phyloP scores from a whole-genome alignment of 2,888 invertebrate species.

The Conops quadrifasciatus region DNA sequence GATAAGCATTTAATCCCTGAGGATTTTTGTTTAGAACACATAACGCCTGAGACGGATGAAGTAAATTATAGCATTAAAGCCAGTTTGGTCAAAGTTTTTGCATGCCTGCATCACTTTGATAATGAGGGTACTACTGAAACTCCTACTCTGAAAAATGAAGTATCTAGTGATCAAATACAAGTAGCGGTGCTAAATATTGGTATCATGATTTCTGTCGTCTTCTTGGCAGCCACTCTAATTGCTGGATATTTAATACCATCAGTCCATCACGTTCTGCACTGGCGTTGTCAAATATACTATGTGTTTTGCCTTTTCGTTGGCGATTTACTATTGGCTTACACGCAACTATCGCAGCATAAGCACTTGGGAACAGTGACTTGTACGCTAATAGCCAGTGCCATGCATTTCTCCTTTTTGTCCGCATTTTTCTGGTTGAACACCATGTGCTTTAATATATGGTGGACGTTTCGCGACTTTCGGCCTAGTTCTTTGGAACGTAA shows the following conservation, averaged over 20 bases:
- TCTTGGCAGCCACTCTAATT: conserved; percentile 81
- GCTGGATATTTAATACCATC: conserved; percentile 82
- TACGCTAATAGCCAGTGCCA: conserved; percentile 73
- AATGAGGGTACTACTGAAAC: conserved; percentile 35
- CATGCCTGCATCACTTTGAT: conserved; percentile 70
- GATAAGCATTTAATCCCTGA: conserved; percentile 48
- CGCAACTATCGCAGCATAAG: conserved; percentile 73
- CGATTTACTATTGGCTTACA: conserved; percentile 80
- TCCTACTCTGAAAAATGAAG: conserved; percentile 17
- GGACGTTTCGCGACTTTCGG: conserved; percentile 85
- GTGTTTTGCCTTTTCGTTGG: conserved; percentile 84
- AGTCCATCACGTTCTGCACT: conserved; percentile 86
- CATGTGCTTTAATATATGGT: conserved; percentile 95
- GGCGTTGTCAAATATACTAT: conserved; percentile 89
- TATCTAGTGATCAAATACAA: conserved; percentile 63
- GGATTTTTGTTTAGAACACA: conserved; percentile 57
- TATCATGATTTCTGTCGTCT: conserved; percentile 81
- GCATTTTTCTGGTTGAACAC: conserved; percentile 94
- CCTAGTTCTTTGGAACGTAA: conserved; percentile 86
- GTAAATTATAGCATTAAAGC: conserved; percentile 41
- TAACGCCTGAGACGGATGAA: conserved; percentile 23
- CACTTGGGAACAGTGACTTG: conserved; percentile 72
- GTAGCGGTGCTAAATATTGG: conserved; percentile 81
- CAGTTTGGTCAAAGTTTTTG: conserved; percentile 69
- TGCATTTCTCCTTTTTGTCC: conserved; percentile 88